Evolutionary conservation across 2,888 invertebrate species (phyloP).

Genomic region (Zaprionus lineosus): DNA sequence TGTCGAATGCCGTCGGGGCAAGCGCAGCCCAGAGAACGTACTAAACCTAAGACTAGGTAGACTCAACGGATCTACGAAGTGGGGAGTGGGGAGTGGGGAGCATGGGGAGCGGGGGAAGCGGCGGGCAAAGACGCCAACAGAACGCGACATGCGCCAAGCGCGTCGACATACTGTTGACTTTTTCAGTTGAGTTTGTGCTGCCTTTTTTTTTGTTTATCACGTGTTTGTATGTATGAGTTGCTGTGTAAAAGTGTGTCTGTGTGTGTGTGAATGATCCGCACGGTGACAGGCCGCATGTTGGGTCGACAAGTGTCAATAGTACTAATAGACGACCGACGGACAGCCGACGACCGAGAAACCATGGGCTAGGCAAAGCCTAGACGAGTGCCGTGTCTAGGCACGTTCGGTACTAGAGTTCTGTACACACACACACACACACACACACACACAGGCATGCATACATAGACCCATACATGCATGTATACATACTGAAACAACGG

Average conservation of each 20-base stretch:
- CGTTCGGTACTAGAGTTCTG: constrained; percentile 42
- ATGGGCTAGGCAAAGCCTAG: constrained; percentile 29
- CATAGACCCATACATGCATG: constrained; percentile 30
- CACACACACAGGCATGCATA: constrained; percentile 14
- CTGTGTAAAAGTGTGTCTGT: constrained; percentile 11
- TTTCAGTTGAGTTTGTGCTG: constrained; percentile 56
- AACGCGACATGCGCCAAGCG: constrained; percentile 63
- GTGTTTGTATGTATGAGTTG: constrained; percentile 12
- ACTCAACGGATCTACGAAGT: constrained; percentile 8
- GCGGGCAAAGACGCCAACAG: constrained; percentile 17
- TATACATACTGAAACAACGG: constrained; percentile 55
- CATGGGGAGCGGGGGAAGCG: constrained; percentile 20
- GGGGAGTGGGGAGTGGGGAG: constrained; percentile 1
- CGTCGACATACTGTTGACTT: constrained; percentile 68
- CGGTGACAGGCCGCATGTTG: constrained; percentile 69
- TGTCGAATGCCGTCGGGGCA: constrained; percentile 53
- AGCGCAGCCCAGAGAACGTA: too few species aligned
- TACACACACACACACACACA: constrained; percentile 39
- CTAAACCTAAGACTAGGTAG: too few species aligned
- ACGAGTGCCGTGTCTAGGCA: constrained; percentile 42
- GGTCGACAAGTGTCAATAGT: constrained; percentile 80
- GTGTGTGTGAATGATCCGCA: constrained; percentile 61
- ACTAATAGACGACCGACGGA: constrained; percentile 74
- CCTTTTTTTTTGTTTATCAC: constrained; percentile 37
- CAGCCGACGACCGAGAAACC: too few species aligned